phyloP scores from a whole-genome alignment of 2,888 invertebrate species.

The Platycheirus rosarum region DNA sequence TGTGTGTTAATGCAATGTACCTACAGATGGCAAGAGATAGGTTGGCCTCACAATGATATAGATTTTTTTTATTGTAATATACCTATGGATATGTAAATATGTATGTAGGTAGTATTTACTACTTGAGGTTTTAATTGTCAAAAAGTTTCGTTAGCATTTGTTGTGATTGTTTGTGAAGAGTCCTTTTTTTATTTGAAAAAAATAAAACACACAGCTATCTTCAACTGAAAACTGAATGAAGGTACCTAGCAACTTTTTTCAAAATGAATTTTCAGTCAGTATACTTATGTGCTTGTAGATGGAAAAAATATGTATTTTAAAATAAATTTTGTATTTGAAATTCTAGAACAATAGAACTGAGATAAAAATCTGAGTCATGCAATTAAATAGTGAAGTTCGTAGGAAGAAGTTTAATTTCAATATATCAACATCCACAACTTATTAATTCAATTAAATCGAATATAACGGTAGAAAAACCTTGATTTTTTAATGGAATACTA shows the following conservation, averaged over 20 bases:
- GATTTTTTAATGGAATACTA: no score
- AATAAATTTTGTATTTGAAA: no score
- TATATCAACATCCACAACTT: background rate
- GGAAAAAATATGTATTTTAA: constrained; percentile 10
- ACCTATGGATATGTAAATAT: constrained; percentile 12
- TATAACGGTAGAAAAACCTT: no score
- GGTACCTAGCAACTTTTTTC: background rate
- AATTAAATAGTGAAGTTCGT: background rate
- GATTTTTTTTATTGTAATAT: constrained; percentile 14
- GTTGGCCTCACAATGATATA: constrained; percentile 59
- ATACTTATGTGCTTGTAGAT: background rate
- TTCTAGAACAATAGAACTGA: background rate
- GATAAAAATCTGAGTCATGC: background rate
- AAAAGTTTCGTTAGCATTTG: constrained; percentile 64
- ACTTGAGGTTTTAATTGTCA: constrained; percentile 70
- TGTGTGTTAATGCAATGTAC: constrained; percentile 61
- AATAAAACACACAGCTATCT: background rate
- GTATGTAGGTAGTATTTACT: constrained; percentile 32
- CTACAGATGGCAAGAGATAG: constrained; percentile 66
- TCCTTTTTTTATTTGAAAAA: constrained; percentile 12
- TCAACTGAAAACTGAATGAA: no score
- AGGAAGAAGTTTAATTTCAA: background rate
- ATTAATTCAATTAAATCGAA: background rate
- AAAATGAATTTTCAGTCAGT: background rate
- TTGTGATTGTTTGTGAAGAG: constrained; percentile 51